Conservation (phyloP, 2,888 invertebrate species). For the Scaptomyza cyrtandrae region DNA sequence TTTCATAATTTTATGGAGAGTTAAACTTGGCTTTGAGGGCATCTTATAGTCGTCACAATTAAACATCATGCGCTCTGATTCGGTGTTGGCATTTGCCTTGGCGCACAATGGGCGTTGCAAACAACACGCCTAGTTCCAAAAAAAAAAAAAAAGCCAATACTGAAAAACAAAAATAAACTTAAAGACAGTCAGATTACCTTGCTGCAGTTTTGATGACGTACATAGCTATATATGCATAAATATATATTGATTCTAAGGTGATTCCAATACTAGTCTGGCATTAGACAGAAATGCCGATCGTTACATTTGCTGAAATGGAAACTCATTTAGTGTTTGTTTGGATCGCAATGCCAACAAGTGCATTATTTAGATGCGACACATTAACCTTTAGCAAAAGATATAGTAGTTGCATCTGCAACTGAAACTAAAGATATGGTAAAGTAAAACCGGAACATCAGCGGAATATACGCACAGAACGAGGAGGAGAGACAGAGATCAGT, state of each 20-base stretch:
- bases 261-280: constrained; percentile 32
- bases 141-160: not conserved
- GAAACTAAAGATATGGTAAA: constrained; percentile 6
- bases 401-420: constrained; percentile 3
- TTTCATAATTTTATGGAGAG: too few species aligned
- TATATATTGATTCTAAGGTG: constrained; percentile 52
- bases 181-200: constrained; percentile 7
- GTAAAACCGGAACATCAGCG: constrained; percentile 53
- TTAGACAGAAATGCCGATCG: constrained; percentile 8
- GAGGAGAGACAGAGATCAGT: constrained; percentile 1
- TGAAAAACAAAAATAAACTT: not conserved
- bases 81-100: constrained; percentile 76
- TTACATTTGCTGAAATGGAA: constrained; percentile 38
- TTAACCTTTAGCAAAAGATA: constrained; percentile 62
- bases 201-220: constrained; percentile 2
- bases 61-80: not conserved
- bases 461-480: constrained; percentile 53
- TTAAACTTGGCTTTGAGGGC: not conserved
- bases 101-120: constrained; percentile 51
- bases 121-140: constrained; percentile 61
- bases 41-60: constrained; percentile 3
- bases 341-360: constrained; percentile 67
- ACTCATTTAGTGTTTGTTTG: constrained; percentile 58
- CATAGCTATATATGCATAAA: not conserved
- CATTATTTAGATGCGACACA: constrained; percentile 71